Evolutionary conservation across 2,797 vertebrate genomes (phyloP).

Genomic region (Aldrovandia affinis): DNA sequence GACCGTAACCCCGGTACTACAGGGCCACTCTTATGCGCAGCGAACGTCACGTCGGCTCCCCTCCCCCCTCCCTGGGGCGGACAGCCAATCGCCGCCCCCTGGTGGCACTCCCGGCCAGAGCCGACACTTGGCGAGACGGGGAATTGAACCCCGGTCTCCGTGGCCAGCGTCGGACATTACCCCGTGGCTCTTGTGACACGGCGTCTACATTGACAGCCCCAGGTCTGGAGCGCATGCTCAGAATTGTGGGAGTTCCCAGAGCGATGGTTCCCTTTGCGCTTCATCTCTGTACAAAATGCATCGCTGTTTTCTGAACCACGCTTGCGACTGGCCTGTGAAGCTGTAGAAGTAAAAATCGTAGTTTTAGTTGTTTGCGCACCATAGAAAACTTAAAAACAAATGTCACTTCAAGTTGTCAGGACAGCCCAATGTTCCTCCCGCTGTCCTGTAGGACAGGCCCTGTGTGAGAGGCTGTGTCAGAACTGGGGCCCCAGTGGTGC

Average conservation of each 20-base stretch:
- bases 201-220: too few relatives aligned
- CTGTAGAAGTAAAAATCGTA: conserved; percentile 44
- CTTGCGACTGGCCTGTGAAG: not conserved
- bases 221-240: not conserved
- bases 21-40: too few relatives aligned
- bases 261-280: not conserved
- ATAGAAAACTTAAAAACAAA: conserved; percentile 52
- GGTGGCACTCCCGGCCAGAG: too few relatives aligned
- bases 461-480: not conserved
- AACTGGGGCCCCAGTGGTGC: not conserved
- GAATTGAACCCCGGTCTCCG: too few relatives aligned
- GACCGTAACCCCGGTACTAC: too few relatives aligned
- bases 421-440: conserved; percentile 37
- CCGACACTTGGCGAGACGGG: too few relatives aligned
- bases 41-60: too few relatives aligned
- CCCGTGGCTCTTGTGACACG: too few relatives aligned
- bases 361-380: conserved; percentile 50
- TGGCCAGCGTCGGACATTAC: too few relatives aligned
- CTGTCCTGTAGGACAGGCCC: not conserved
- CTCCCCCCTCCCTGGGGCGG: too few relatives aligned
- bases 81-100: too few relatives aligned
- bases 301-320: not conserved
- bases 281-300: not conserved
- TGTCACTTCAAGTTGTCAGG: conserved; percentile 43
- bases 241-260: not conserved